Evolutionary conservation across 2,797 vertebrate genomes (phyloP).

Genomic region (Hypotaenidia philippensis): DNA sequence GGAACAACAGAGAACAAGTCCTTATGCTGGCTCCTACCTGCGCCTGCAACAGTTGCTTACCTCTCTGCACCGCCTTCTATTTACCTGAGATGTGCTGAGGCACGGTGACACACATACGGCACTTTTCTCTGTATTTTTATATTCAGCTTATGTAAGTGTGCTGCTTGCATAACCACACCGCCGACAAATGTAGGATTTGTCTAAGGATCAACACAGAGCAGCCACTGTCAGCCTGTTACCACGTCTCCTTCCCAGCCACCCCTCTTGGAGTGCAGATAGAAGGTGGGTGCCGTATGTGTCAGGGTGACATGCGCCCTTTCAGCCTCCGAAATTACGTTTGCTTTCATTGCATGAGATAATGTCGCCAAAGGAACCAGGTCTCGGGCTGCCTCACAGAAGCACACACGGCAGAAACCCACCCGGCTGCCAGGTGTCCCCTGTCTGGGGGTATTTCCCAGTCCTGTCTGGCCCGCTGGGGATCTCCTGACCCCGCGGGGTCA

Average conservation of each 20-base stretch:
- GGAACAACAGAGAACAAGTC: background rate
- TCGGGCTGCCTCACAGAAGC: background rate
- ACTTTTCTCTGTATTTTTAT: constrained; percentile 9
- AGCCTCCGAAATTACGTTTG: background rate
- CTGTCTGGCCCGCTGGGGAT: background rate
- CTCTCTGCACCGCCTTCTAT: background rate
- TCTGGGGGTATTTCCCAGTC: rapidly evolving
- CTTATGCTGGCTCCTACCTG: background rate
- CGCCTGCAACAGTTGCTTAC: background rate
- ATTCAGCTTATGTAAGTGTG: constrained; percentile 55
- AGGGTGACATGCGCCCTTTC: background rate
- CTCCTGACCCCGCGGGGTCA: background rate
- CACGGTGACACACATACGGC: background rate
- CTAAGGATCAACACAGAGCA: background rate
- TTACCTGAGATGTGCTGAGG: background rate
- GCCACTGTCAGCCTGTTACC: background rate
- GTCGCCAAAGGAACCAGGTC: background rate
- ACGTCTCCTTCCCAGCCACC: background rate
- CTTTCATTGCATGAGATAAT: background rate
- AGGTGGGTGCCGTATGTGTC: background rate
- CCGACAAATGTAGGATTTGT: constrained; percentile 37
- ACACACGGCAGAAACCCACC: background rate
- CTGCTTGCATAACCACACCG: constrained; percentile 51
- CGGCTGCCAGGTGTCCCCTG: background rate
- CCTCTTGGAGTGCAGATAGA: background rate